A percentile compares a stretch with the other conserved stretches of the same genome.
Conservation (phyloP, 2,113 vertebrate genomes). For the Tapirus terrestris region DNA sequence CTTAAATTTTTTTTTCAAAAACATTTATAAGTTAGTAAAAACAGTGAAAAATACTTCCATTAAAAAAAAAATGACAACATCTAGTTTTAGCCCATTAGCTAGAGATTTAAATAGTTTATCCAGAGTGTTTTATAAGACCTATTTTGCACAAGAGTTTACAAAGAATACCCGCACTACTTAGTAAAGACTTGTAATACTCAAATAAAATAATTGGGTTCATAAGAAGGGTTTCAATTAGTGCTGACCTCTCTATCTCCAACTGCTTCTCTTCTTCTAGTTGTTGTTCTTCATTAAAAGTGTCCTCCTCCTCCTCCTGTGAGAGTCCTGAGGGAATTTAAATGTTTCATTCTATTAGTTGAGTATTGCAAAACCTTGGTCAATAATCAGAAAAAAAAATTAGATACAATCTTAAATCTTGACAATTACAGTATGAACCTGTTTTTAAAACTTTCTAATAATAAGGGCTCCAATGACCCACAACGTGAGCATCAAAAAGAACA, state of each 20-base stretch:
- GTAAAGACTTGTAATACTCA: neutral
- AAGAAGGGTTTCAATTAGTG: constrained; percentile 7
- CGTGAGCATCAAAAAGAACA: neutral
- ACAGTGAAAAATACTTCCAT: constrained; percentile 41
- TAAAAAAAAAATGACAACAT: neutral
- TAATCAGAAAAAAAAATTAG: neutral
- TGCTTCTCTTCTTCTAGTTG: constrained; percentile 86
- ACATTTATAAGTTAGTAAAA: constrained; percentile 47
- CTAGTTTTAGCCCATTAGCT: neutral
- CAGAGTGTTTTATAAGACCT: constrained; percentile 39
- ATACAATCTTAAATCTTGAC: neutral
- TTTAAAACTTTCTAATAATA: constrained; percentile 27
- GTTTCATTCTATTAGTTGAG: constrained; percentile 41
- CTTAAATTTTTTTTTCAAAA: constrained; percentile 9
- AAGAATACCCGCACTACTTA: neutral
- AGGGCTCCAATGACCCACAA: neutral
- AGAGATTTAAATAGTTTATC: constrained; percentile 3
- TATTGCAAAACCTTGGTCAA: constrained; percentile 45
- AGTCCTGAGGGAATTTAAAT: constrained; percentile 78
- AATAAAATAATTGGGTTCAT: constrained; percentile 34
- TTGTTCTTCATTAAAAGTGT: constrained; percentile 80
- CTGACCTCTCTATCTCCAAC: constrained; percentile 90
- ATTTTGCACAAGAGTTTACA: constrained; percentile 20
- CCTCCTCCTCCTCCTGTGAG: constrained; percentile 82
- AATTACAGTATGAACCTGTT: neutral